Base-by-base conservation (phyloP, 2,113 vertebrate species). In the Gnathonemus echidnorhynchus region DNA sequence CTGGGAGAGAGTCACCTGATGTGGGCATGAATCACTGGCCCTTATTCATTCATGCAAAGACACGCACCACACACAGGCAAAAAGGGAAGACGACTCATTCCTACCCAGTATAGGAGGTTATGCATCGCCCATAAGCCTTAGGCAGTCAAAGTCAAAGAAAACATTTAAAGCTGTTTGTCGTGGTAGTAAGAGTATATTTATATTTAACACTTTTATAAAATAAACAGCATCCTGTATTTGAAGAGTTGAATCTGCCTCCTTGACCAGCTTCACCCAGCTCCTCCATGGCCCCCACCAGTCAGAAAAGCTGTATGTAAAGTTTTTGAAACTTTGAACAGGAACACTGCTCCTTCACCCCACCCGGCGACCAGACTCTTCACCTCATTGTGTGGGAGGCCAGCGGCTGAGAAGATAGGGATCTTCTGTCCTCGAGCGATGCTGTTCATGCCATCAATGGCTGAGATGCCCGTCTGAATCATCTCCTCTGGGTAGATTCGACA, bases 401-500 rank as follows among this genome's bases (percentile, higher is more conserved):
- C 96, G 45, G 96, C 96, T 66, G 96, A 97, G 83, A 97, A 97
- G 46, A 97, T 97, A 0, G 96, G 96, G 92, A 97, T 97, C 94
- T 97, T 97, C 94, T 97, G 96, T 84, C 96, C 96, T 93, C 96
- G 92, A 53, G 96, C 96, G 7, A 97, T 97, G 91, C 96, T 97
- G 94, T 97, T 97, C 96, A 97, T 97, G 87, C 96, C 96, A 80
- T 97, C 96, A 2, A 97, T 97, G 89, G 96, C 96, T 0, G 96
- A 97, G 91, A 97, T 97, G 46, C 96, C 96, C 0, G 96, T 97
- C 93, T 97, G 96, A 91, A 97, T 97, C 96, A 97, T 97, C 92
- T 97, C 96, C 93, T 97, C 96, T 0, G 96, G 96, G 92, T 97
- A 97, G 93, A 97, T 97, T 83, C 96, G 96, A 87, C 96, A 97